Base-by-base conservation (phyloP, 2,888 invertebrate genomes). In the Microchrysa polita region DNA sequence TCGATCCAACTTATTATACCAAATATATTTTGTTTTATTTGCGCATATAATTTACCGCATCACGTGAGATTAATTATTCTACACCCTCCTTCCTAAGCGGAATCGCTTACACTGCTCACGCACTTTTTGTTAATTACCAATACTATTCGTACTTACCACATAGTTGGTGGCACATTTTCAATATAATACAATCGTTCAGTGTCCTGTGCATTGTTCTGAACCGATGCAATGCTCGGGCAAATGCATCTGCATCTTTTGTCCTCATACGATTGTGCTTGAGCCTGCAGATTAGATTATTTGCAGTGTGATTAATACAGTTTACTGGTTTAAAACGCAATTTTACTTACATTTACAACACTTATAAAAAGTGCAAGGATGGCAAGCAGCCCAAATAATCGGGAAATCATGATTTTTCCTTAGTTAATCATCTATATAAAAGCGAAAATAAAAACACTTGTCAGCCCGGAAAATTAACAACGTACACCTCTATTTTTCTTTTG, bases 221-320 rank as follows among this genome's bases (percentile, higher is more conserved):
- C 91, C 1, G 93, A 91, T 0, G 91, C 90, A 27, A 92, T 88
- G 80, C 92, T 91, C 0, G 94, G 94, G 80, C 95, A 95, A 12
- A 95, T 91, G 81, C 95, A 95, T 84, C 92, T 93, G 81, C 95
- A 95, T 80, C 95, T 86, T 80, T 91, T 92, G 82, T 95, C 94
- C 82, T 94, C 94, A 83, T 93, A 94, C 1, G 90, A 90, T 82
- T 92, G 90, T 14, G 88, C 89, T 90, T 91, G 79, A 73, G 69
- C 69, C 69, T 69, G 20, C 84, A 85, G 67, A 73, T 48, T 2
- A 12, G 7, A 76, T 76, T 27, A 14, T 61, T 61, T 61, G 1
- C 1, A 1, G n/a, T n/a, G n/a, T 7, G 53, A 53, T 53, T 16
- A 53, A 18, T 12, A 53, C 44, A n/a, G n/a, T n/a, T n/a, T n/a